phyloP scores from a whole-genome alignment of 2,113 vertebrate species.

The Crotalus viridis region DNA sequence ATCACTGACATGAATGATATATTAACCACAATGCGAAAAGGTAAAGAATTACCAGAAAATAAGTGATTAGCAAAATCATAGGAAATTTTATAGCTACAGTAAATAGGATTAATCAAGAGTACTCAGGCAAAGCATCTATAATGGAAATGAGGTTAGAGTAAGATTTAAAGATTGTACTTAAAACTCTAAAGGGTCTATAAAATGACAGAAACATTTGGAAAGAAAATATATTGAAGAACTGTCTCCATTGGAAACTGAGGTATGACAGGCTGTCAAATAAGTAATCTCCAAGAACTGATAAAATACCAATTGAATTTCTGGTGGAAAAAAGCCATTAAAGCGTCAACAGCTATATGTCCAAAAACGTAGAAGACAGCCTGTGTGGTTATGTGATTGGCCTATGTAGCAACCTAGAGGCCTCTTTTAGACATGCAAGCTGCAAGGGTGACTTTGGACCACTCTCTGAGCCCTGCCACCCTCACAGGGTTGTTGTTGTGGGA shows the following conservation, averaged over 20 bases:
- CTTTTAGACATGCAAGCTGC: neutral
- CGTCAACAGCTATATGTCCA: neutral
- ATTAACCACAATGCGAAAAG: too few species aligned
- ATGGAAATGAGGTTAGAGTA: too few species aligned
- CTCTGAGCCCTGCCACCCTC: neutral
- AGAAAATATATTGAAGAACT: neutral
- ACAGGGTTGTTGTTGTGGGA: neutral
- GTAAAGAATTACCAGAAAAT: too few species aligned
- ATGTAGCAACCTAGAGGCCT: neutral
- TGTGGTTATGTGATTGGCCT: neutral
- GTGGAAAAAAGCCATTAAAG: neutral
- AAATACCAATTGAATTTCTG: neutral
- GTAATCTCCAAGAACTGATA: neutral
- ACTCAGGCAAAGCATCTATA: too few species aligned
- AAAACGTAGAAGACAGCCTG: neutral
- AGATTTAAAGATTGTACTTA: too few species aligned
- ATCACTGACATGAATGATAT: too few species aligned
- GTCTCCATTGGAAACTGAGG: neutral
- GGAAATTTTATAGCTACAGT: too few species aligned
- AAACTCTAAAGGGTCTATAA: neutral
- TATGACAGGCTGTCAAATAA: neutral
- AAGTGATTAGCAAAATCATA: too few species aligned
- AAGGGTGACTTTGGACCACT: neutral
- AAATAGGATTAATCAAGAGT: too few species aligned
- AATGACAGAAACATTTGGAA: neutral